Percentiles rank a stretch among this genome's conserved stretches.
phyloP scores from a whole-genome alignment of 2,888 invertebrate species.

The Eupithecia subumbrata region DNA sequence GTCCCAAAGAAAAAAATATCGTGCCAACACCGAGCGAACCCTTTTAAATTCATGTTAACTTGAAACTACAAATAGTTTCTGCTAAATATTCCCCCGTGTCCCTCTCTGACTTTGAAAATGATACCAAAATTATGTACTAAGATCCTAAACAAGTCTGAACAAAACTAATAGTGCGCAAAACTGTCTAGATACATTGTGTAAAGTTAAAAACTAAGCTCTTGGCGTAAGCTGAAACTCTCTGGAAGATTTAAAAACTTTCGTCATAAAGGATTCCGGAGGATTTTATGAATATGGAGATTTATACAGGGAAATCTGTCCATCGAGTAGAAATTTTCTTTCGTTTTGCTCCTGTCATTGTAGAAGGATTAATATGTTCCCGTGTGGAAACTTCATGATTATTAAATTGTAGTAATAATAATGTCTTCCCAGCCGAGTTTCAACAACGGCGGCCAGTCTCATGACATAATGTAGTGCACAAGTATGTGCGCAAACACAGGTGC shows the following conservation, averaged over 20 bases:
- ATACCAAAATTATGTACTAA: constrained; percentile 44
- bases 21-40: too few relatives aligned
- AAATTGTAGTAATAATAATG: not conserved
- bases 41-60: constrained; percentile 21
- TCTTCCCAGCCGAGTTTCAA: too few relatives aligned
- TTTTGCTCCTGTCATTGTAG: not conserved
- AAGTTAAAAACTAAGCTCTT: constrained; percentile 58
- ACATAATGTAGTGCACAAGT: too few relatives aligned
- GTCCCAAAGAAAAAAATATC: too few relatives aligned
- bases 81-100: constrained; percentile 35
- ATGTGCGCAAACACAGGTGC: too few relatives aligned
- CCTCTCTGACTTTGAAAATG: constrained; percentile 30
- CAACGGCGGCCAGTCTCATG: too few relatives aligned
- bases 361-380: not conserved
- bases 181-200: constrained; percentile 56
- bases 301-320: constrained; percentile 48
- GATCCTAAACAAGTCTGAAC: constrained; percentile 51
- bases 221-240: constrained; percentile 44
- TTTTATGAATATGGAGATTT: constrained; percentile 72
- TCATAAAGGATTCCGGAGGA: constrained; percentile 74
- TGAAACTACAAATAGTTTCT: constrained; percentile 15
- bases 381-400: not conserved
- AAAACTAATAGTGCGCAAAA: constrained; percentile 64
- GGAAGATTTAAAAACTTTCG: constrained; percentile 75
- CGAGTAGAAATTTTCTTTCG: not conserved